Evolutionary conservation across 2,113 vertebrate species (phyloP).

Genomic region (Colius striatus): DNA sequence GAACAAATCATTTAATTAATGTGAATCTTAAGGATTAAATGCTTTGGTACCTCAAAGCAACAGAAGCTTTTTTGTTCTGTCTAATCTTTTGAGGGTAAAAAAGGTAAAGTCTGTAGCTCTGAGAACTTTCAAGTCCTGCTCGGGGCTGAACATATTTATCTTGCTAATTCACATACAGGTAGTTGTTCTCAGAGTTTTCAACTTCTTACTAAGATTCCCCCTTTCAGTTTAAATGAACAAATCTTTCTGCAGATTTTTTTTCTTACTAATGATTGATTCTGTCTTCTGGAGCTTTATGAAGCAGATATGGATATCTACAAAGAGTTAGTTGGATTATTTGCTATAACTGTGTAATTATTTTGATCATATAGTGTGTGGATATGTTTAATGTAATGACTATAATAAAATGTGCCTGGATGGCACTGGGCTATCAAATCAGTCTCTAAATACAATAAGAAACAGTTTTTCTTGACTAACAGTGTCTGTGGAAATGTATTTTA

Average conservation of each 20-base stretch:
- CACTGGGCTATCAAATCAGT: neutral
- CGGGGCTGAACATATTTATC: neutral
- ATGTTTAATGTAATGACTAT: neutral
- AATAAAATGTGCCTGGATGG: neutral
- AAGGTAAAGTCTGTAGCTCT: neutral
- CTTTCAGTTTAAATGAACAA: neutral
- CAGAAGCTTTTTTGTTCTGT: neutral
- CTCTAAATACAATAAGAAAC: neutral
- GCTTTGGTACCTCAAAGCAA: neutral
- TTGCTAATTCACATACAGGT: neutral
- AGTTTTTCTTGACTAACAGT: neutral
- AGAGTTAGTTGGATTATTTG: neutral
- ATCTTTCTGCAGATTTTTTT: neutral
- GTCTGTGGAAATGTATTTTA: neutral
- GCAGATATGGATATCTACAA: neutral
- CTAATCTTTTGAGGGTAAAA: neutral
- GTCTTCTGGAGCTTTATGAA: neutral
- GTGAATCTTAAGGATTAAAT: neutral
- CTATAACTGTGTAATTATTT: neutral
- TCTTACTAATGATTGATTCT: neutral
- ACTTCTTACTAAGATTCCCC: neutral
- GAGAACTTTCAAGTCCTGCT: neutral
- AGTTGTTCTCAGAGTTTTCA: neutral
- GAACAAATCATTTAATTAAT: neutral
- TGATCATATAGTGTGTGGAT: neutral